Percentiles rank a stretch among this genome's conserved stretches.
phyloP scores from a whole-genome alignment of 30 jellyfish, hydroid and myxozoan species.

The Haliclystus octoradiatus region DNA sequence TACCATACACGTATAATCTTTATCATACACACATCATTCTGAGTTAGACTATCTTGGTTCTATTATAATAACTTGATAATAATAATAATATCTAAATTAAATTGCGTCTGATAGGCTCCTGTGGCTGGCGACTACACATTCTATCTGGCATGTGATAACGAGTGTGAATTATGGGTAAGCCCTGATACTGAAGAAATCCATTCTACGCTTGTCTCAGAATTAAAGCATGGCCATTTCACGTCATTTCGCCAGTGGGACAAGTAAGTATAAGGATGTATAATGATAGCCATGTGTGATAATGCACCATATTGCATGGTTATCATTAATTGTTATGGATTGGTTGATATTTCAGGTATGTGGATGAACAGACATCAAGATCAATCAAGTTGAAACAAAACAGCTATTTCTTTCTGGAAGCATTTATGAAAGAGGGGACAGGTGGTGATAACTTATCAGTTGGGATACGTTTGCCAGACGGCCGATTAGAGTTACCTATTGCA shows the following conservation, averaged over 20 bases:
- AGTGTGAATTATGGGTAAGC: slow-evolving; percentile 89
- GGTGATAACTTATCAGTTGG: slow-evolving; percentile 93
- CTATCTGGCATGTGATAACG: slow-evolving; percentile 87
- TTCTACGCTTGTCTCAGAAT: slow-evolving; percentile 51
- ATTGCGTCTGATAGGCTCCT: slow-evolving; percentile 56
- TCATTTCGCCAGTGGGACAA: slow-evolving; percentile 87
- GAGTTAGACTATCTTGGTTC: too few relatives aligned
- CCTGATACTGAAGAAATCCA: slow-evolving; percentile 91
- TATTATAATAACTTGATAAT: too few relatives aligned
- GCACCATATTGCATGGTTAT: not conserved
- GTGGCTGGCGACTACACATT: slow-evolving; percentile 67
- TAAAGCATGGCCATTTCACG: slow-evolving; percentile 75
- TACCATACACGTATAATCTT: too few relatives aligned
- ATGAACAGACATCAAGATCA: slow-evolving; percentile 74
- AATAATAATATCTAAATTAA: too few relatives aligned
- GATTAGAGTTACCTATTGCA: slow-evolving; percentile 54
- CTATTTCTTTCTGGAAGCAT: slow-evolving; percentile 80
- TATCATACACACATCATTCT: too few relatives aligned
- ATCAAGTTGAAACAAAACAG: slow-evolving; percentile 47
- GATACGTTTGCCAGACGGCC: slow-evolving; percentile 83
- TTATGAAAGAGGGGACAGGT: slow-evolving; percentile 92
- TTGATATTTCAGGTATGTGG: slow-evolving; percentile 49
- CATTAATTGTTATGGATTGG: not conserved
- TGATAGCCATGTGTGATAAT: too few relatives aligned
- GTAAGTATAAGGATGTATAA: slow-evolving; percentile 37